Conservation (phyloP, 2,888 invertebrate species). For the Macrosiphum euphorbiae region DNA sequence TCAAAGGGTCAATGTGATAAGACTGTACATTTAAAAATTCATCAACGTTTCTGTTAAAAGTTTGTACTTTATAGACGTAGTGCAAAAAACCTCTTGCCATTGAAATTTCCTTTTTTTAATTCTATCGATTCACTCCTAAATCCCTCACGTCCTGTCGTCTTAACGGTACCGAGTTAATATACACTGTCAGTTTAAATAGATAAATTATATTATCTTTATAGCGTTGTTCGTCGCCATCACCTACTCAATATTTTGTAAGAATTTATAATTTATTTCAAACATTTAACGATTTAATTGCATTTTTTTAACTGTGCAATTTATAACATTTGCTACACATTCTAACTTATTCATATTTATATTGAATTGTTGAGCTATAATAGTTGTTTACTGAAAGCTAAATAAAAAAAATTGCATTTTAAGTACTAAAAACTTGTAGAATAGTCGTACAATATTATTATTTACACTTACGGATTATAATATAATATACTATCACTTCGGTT, state of each 20-base stretch:
- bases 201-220: not conserved
- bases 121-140: not conserved
- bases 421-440: not conserved
- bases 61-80: not conserved
- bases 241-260: not conserved
- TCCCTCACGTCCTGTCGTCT: not conserved
- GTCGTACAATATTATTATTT: not conserved
- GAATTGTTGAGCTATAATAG: too few species aligned
- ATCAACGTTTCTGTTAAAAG: not conserved
- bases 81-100: not conserved
- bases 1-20: not conserved
- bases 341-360: too few species aligned
- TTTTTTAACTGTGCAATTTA: not conserved
- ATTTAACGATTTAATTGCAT: not conserved
- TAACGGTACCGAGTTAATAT: not conserved
- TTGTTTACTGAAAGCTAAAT: too few species aligned
- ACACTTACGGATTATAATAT: not conserved
- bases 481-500: not conserved
- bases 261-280: not conserved
- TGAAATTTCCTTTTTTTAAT: not conserved
- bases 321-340: too few species aligned
- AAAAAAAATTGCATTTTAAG: not conserved
- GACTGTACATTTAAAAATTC: not conserved
- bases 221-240: not conserved
- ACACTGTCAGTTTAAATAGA: not conserved